Conservation (phyloP, 2,113 vertebrate species). For the Grallaria varia region DNA sequence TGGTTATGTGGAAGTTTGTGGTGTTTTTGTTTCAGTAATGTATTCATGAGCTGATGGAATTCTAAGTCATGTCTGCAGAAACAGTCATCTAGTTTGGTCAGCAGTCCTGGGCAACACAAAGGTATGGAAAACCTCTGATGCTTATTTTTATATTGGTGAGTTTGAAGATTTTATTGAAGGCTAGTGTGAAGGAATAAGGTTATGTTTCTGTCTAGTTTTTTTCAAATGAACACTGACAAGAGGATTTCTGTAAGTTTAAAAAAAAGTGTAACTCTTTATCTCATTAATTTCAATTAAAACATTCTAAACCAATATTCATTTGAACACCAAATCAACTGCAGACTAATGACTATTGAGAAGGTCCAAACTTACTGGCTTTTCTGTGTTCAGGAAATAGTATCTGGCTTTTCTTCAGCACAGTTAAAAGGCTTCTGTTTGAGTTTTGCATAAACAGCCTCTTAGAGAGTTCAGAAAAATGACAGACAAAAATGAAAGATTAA, state of each 20-base stretch:
- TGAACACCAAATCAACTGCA: not conserved
- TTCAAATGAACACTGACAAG: not conserved
- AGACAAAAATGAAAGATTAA: not conserved
- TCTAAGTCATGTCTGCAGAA: not conserved
- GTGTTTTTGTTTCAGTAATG: not conserved
- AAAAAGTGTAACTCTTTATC: not conserved
- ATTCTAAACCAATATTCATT: not conserved
- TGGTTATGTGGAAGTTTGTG: not conserved
- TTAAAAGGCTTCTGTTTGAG: not conserved
- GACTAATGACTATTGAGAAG: not conserved
- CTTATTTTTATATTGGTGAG: not conserved
- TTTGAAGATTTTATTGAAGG: not conserved
- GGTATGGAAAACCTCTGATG: not conserved
- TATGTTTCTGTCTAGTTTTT: not conserved
- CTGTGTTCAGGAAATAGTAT: not conserved
- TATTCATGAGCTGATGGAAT: not conserved
- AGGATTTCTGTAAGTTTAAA: not conserved
- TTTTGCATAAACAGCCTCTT: not conserved
- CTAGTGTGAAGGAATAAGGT: not conserved
- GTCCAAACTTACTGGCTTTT: not conserved
- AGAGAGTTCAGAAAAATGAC: not conserved
- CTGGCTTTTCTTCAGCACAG: not conserved
- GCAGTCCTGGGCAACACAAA: not conserved
- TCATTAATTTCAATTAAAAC: not conserved
- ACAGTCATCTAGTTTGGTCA: not conserved